Conservation (phyloP, 2,888 invertebrate genomes). For the Myopa testacea region DNA sequence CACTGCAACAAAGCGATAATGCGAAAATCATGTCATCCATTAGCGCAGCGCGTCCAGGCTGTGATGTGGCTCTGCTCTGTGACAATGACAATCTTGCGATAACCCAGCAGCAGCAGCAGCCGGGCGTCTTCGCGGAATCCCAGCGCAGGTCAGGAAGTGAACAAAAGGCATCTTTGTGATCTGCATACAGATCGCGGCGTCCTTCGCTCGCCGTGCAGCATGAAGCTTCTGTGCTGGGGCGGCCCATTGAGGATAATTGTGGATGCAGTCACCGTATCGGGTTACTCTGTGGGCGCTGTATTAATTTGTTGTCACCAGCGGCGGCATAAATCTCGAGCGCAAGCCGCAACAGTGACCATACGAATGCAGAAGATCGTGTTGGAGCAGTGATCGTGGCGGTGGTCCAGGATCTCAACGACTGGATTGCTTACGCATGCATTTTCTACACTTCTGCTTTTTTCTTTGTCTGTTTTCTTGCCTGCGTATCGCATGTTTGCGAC, state of each 20-base stretch:
- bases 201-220: neutral
- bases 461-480: neutral
- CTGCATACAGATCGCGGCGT: neutral
- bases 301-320: constrained; percentile 67
- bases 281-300: constrained; percentile 53
- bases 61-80: constrained; percentile 56
- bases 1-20: constrained; percentile 68
- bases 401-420: constrained; percentile 25
- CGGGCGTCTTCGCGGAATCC: constrained; percentile 14
- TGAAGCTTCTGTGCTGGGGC: constrained; percentile 25
- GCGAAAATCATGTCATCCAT: constrained; percentile 70
- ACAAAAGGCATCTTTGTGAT: constrained; percentile 27
- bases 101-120: constrained; percentile 28
- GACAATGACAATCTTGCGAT: constrained; percentile 69
- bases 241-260: neutral
- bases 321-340: constrained; percentile 56
- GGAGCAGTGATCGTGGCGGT: constrained; percentile 24
- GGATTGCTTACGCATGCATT: neutral
- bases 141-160: constrained; percentile 22
- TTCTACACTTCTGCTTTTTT: neutral
- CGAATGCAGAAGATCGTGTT: constrained; percentile 9
- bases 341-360: neutral
- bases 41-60: constrained; percentile 57
- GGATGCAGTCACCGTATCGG: constrained; percentile 6
- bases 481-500: constrained; percentile 45